Evolutionary conservation across 2,797 vertebrate species (phyloP), one percentile per base, ranked within the genome.

Genomic region (Synaphobranchus kaupii): DNA sequence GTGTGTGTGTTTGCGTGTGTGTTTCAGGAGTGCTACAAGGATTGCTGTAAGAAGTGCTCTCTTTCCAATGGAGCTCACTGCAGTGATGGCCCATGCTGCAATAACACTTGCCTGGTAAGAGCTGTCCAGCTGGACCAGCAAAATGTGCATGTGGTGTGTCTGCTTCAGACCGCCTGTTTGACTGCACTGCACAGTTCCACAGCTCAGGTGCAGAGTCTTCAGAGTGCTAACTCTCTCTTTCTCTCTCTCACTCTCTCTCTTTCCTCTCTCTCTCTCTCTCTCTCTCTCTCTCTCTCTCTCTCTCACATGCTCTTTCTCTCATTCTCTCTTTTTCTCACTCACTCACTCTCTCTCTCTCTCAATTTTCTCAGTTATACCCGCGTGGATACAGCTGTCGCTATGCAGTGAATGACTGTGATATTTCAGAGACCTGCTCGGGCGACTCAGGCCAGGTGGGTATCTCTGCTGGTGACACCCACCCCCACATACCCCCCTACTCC

Each of bases 41-140:
- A 98, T 66, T 99, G 99, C 93, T 99, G 99, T 92, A 99, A 99
- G 94, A 99, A 99, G 90, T 99, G 99, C 85, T 99, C 99, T 81
- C 97, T 99, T 13, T 98, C 98, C 89, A 99, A 98, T 0, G 98
- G 98, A 71, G 99, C 98, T 0, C 99, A 99, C 48, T 99, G 99
- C 93, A 99, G 98, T 0, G 97, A 98, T 0, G 99, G 99, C 39
- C 99, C 98, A 0, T 99, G 99, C 95, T 99, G 99, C 91, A 99
- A 99, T 87, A 97, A 95, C 7, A 97, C 97, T 0, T 99, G 99
- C 92, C 96, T 99, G 93, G 99, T 99, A 95, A 93, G 96, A 85
- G 47, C 56, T 86, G 58, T 12, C 52, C 34, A 54, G 28, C 34
- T 63, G 44, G 25, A n/a, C 25, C 17, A 5, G 48, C 39, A 28